These are phyloP conservation scores for Myoxocephalus aenaeus DNA, from an alignment of 2,797 vertebrate genomes.

Conservation along the genomic window DNA sequence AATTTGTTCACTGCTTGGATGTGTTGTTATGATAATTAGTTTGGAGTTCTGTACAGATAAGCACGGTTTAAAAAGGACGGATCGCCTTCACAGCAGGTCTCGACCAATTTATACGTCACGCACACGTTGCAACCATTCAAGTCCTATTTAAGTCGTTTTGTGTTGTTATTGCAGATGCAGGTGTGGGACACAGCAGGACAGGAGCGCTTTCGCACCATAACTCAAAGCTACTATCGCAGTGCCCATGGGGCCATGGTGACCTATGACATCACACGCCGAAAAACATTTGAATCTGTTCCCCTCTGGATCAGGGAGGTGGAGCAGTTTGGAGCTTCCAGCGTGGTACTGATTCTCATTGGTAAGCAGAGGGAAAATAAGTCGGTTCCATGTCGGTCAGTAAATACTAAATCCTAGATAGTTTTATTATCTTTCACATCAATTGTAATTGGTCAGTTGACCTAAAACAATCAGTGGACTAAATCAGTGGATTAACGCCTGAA, in stretches of 20 bases:
- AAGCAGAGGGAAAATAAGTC: conserved; percentile 44
- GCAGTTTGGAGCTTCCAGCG: conserved; percentile 90
- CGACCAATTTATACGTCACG: not conserved
- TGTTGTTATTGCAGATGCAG: conserved; percentile 87
- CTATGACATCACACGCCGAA: conserved; percentile 92
- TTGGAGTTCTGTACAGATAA: not conserved
- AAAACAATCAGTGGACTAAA: not conserved
- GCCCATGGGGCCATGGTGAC: conserved; percentile 95
- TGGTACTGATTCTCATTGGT: conserved; percentile 94
- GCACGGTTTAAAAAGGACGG: not conserved
- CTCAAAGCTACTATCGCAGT: conserved; percentile 97
- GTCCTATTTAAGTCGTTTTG: conserved; percentile 1
- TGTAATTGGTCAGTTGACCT: not conserved
- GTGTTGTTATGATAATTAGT: conserved; percentile 20
- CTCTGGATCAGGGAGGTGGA: conserved; percentile 95
- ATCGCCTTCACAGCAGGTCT: not conserved
- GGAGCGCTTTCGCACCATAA: conserved; percentile 97
- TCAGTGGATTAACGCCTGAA: no score
- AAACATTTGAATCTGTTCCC: conserved; percentile 92
- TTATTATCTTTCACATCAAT: not conserved
- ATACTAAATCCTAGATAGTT: not conserved
- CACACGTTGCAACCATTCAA: conserved; percentile 1
- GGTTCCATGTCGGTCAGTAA: not conserved
- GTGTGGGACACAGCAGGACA: conserved; percentile 99
- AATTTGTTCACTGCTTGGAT: conserved; percentile 2